Evolutionary conservation across 1,140 invertebrate species (phyloP), one percentile per base, ranked within the genome.

Genomic region (Drosophila takahashii): DNA sequence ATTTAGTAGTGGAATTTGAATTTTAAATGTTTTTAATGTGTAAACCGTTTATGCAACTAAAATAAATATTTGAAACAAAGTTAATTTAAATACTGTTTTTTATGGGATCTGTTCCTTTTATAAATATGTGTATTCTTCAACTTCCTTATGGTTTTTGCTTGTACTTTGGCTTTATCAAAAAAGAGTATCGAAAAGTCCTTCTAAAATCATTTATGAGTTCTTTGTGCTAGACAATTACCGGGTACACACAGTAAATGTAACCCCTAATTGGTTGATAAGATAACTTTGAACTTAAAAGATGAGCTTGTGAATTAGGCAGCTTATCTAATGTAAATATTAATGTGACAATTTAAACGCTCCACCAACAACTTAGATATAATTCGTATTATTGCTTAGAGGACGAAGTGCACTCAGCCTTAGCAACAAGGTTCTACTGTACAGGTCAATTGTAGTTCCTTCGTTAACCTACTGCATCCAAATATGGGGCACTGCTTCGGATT

Each of bases 11-110:
- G 34, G 13, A 64, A 60, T 64, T 62, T 58, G 80, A 71, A 84
- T 84, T 83, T 83, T 79, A 79, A 84, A 71, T 83, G 76, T 83
- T 84, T 83, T 83, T 66, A 80, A 65, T 85, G 78, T 81, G 77
- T 81, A 85, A 80, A 81, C 44, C 70, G 76, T 80, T 85, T 80
- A 81, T 85, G 81, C 66, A 52, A 56, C 62, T 48, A 71, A 76
- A 77, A 69, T 77, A 77, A 77, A 77, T 52, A 53, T 61, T 74
- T 74, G 74, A 69, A 81, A 73, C 32, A 16, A 59, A 32, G 56
- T 72, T 52, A 22, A 67, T 72, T 10, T 4, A 26, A 50, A 72
- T 39, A 4, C 3, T 1, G 22, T n/a, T 5, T 27, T 27, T 4
- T 10, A n/a, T n/a, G n/a, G n/a, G n/a, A n/a, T n/a, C n/a, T n/a